Percentiles rank a stretch among this genome's conserved stretches.
phyloP scores from a whole-genome alignment of 2,113 vertebrate species.

The Poecile atricapillus region DNA sequence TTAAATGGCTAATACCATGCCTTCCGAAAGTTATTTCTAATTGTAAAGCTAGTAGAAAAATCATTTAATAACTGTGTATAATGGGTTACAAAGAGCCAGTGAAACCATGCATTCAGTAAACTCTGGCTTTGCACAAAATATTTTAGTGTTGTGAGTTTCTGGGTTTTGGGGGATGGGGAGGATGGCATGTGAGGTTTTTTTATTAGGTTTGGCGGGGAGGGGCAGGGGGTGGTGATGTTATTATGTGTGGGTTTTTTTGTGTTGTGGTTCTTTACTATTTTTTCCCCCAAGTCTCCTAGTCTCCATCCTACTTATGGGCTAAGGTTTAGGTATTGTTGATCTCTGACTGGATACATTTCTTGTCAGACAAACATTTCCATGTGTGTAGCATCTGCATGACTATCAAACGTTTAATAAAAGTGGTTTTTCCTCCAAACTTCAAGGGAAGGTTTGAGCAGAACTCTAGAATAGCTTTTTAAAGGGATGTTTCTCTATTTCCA shows the following conservation, averaged over 20 bases:
- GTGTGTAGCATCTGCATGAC: not conserved
- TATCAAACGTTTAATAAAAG: not conserved
- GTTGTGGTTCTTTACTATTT: accelerated
- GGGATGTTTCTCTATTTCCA: not conserved
- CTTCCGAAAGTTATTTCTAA: not conserved
- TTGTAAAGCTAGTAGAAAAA: not conserved
- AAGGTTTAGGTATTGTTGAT: not conserved
- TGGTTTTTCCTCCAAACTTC: not conserved
- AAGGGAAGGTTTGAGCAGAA: not conserved
- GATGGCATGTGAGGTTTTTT: not conserved
- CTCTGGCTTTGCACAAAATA: not conserved
- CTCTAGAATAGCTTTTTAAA: not conserved
- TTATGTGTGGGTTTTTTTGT: not conserved
- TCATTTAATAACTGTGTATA: not conserved
- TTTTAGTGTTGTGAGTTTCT: not conserved
- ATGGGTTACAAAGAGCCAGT: not conserved
- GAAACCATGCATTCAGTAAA: not conserved
- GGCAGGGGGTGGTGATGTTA: accelerated
- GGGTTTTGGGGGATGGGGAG: not conserved
- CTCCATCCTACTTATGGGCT: not conserved
- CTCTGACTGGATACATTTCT: not conserved
- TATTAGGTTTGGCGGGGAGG: too few relatives aligned
- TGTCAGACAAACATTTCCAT: not conserved
- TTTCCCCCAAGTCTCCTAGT: not conserved
- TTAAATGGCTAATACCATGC: not conserved